phyloP scores from a whole-genome alignment of 2,797 vertebrate genomes.

The Clamator glandarius region DNA sequence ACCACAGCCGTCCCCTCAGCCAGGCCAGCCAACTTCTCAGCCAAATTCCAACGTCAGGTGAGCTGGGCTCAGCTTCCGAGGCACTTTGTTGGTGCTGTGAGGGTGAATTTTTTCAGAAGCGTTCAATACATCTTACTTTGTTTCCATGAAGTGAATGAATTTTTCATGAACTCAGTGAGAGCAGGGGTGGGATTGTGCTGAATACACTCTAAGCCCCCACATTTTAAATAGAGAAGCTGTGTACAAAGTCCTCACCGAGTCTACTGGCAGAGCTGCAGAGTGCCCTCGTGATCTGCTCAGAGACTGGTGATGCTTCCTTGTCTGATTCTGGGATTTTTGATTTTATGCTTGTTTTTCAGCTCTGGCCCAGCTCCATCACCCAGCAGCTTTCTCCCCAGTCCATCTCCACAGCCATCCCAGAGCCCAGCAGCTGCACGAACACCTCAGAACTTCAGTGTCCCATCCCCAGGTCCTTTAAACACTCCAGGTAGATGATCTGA shows the following conservation, averaged over 20 bases:
- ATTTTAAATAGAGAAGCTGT: neutral
- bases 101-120: neutral
- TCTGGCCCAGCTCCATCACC: constrained; percentile 95
- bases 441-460: constrained; percentile 92
- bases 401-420: constrained; percentile 94
- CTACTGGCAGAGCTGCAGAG: neutral
- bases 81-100: rapidly evolving
- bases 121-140: neutral
- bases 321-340: neutral
- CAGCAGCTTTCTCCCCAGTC: constrained; percentile 95
- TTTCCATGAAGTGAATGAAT: neutral
- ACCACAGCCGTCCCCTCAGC: constrained; percentile 92
- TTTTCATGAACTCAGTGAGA: neutral
- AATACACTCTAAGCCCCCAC: neutral
- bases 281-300: neutral
- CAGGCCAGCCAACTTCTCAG: constrained; percentile 87
- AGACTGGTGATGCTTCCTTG: neutral
- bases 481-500: constrained; percentile 86
- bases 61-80: neutral
- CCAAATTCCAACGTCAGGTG: constrained; percentile 91
- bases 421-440: constrained; percentile 91
- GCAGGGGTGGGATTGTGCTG: neutral
- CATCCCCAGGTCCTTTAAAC: constrained; percentile 92
- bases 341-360: constrained; percentile 71
- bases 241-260: neutral